Evolutionary conservation across 1,140 invertebrate species (phyloP), one percentile per base, ranked within the genome.

Genomic region (Microvelia longipes): DNA sequence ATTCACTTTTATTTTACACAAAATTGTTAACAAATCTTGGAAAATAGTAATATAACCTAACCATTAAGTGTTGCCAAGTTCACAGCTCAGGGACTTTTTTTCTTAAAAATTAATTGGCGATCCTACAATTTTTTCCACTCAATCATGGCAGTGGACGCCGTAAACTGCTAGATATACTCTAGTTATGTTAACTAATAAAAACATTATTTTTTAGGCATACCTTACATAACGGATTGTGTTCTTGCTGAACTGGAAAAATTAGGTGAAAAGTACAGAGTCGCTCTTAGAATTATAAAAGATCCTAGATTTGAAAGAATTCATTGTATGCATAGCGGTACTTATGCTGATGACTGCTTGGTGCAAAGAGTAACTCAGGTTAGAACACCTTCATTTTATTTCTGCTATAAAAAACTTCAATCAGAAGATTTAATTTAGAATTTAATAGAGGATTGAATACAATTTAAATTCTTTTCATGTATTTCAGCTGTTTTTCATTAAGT

Each of bases 271-370:
- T 99, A 98, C 79, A 90, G 93, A 79, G 86, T 99, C 67, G 98
- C 98, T 2, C 82, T 99, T 73, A 92, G 90, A 77, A 97, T 99
- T 69, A 91, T 96, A 24, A 98, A 96, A 80, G 97, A 99, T 82
- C 86, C 92, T 0, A 81, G 96, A 61, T 98, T 99, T 82, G 89
- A 98, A 80, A 85, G 94, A 70, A 83, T 99, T 61, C 85, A 89
- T 66, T 99, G 98, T 82, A 80, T 93, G 74, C 98, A 99, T 80
- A 98, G 97, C 81, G 98, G 98, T 61, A 98, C 94, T 1, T 99
- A 99, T 84, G 97, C 98, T 73, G 98, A 99, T 84, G 97, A 99
- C 80, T 99, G 98, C 81, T 81, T 99, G 68, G 94, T 99, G 1
- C 90, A 99, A 76, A 85, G 96, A 78, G 90, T 99, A 2, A 96